Percentiles rank a stretch among this genome's conserved stretches.
Conservation (phyloP, 2,113 vertebrate genomes). For the Athene cunicularia region DNA sequence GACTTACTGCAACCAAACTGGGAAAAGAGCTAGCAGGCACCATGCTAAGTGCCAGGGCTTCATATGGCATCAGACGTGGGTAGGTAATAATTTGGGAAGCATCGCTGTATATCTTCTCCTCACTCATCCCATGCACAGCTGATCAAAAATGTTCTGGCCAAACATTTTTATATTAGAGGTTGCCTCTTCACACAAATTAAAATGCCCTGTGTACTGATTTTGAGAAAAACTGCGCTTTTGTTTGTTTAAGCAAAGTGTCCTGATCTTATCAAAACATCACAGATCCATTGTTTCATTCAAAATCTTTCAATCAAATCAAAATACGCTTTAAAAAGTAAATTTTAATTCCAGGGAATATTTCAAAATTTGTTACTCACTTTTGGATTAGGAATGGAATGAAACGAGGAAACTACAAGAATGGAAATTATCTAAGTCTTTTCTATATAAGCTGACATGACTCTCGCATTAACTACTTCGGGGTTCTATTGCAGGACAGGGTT, state of each 20-base stretch:
- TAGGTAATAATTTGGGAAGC: not conserved
- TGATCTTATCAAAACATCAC: not conserved
- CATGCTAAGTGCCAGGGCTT: accelerated
- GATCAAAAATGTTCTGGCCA: not conserved
- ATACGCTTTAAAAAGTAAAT: not conserved
- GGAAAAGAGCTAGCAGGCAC: not conserved
- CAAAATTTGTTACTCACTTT: not conserved
- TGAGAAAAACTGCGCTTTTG: not conserved
- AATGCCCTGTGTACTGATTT: not conserved
- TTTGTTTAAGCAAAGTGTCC: not conserved
- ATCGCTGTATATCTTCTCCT: not conserved
- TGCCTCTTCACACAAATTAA: not conserved
- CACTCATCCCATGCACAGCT: not conserved
- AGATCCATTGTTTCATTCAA: not conserved
- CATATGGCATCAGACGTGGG: not conserved
- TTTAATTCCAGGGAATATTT: not conserved
- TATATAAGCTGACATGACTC: not conserved
- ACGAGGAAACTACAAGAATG: not conserved
- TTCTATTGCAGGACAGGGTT: not conserved
- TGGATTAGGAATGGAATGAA: not conserved
- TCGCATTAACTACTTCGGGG: not conserved
- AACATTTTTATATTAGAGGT: not conserved
- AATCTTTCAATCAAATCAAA: not conserved
- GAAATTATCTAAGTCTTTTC: not conserved
- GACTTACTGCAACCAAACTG: not conserved